Base-by-base conservation (phyloP, 2,797 vertebrate species). In the Poecilia velifera region DNA sequence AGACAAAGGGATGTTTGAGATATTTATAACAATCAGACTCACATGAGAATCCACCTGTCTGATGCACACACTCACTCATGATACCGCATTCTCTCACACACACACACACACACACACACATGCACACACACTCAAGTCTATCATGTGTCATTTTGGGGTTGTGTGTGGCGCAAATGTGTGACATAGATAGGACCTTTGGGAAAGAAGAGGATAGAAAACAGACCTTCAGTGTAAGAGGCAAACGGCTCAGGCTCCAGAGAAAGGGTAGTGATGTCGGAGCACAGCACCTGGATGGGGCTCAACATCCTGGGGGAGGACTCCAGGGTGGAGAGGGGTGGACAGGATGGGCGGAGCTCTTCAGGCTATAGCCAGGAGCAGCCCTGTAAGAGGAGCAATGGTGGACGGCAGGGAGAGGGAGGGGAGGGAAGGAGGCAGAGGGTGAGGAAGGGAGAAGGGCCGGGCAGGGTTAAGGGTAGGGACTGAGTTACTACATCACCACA, bases 171-270 rank as follows among this genome's bases (percentile, higher is more conserved):
- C 79, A 76, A 57, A 55, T 79, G 84, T 81, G 85, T 46, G 81
- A 85, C 79, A 89, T 22, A 78, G 77, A 84, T 76, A 80, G 64
- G 83, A 90, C 85, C 83, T 83, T 89, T 10, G 80, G 87, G 89
- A 90, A 83, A 94, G 82, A 93, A 93, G 86, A 94, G 91, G 90
- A 91, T 84, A 91, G 91, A 91, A 89, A 92, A 95, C 93, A 95
- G 94, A 96, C 95, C 95, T 96, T 96, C 95, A 93, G 95, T 96
- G 91, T 96, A 96, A 92, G 94, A 95, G 93, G 95, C 94, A 94
- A 95, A 96, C 93, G 94, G 95, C 92, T 95, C 94, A 88, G 95
- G 94, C 93, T 96, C 95, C 95, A 96, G 94, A 94, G 95, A 96
- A 92, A 96, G 95, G 90, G 95, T 92, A 91, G 95, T 95, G 95